Conservation (phyloP, 2,113 vertebrate genomes). For the Anguilla japonica region DNA sequence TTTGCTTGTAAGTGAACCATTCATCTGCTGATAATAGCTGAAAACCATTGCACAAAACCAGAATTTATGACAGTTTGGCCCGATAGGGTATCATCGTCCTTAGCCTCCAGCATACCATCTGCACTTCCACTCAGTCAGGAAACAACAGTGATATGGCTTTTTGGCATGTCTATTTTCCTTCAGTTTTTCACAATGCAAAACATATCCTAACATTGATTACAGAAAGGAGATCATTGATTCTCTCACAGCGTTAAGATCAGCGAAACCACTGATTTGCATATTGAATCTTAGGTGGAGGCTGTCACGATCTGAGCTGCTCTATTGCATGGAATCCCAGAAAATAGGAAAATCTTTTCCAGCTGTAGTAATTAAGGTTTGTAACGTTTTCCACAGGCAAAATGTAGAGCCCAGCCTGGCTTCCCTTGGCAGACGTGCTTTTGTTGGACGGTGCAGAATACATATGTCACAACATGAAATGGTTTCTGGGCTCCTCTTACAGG, state of each 20-base stretch:
- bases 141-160: neutral
- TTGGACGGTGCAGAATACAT: neutral
- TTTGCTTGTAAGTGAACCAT: conserved; percentile 1
- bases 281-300: neutral
- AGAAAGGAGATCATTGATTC: neutral
- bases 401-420: neutral
- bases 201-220: neutral
- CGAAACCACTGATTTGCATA: neutral
- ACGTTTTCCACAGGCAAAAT: neutral
- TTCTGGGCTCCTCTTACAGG: neutral
- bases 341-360: conserved; percentile 21
- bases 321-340: neutral
- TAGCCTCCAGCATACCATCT: neutral
- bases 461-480: conserved; percentile 2
- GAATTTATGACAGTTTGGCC: neutral
- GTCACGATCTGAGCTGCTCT: neutral
- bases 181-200: neutral
- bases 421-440: conserved; percentile 3
- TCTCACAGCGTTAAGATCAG: neutral
- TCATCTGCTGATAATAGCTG: neutral
- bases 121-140: neutral
- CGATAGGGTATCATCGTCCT: neutral
- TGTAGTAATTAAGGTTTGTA: conserved; percentile 11
- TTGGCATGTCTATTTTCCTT: neutral
- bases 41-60: neutral